Base-by-base conservation (phyloP, 2,113 vertebrate species). In the Hoplias malabaricus region DNA sequence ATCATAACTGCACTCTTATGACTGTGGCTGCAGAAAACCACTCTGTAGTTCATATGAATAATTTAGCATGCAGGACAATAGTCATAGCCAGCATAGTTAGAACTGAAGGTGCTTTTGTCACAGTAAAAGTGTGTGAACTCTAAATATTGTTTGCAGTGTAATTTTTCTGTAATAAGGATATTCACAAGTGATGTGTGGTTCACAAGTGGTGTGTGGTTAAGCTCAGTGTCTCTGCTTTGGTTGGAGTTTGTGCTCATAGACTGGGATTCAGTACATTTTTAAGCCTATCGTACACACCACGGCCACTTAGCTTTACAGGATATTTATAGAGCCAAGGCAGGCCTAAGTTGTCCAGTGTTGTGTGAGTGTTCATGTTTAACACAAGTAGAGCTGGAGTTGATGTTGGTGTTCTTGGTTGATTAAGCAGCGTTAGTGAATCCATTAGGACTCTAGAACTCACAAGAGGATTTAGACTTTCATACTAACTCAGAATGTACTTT, bases 161-260 rank as follows among this genome's bases (percentile, higher is more conserved):
- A 69, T 82, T 71, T 79, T 79, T 62, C 71, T 79, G 43, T 79
- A 69, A 79, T 70, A 34, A 75, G 43, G 33, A 69, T 73, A 71
- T 75, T 82, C n/a, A 29, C 31, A 25, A 63, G 65, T 68, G 80
- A 75, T 33, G 56, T 57, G 65, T 74, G 57, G 36, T 82, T 23
- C 48, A 66, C 42, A n/a, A n/a, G 42, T 43, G 42, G 42, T 33
- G 74, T 73, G 80, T n/a, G 71, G 65, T 73, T 78, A 74, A 78
- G 75, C 75, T 56, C 63, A 1, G 10, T 68, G 36, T 36, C 16
- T 62, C 48, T 63, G 57, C 48, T 50, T 48, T 31, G 54, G n/a
- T 38, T 74, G 2, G 21, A 25, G 36, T 40, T 74, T 75, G 48
- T 40, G 42, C 36, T 75, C 79, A 43, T 29, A 21, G 42, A 46